Base-by-base conservation (phyloP, 1,140 invertebrate genomes). In the Pectinophora gossypiella region DNA sequence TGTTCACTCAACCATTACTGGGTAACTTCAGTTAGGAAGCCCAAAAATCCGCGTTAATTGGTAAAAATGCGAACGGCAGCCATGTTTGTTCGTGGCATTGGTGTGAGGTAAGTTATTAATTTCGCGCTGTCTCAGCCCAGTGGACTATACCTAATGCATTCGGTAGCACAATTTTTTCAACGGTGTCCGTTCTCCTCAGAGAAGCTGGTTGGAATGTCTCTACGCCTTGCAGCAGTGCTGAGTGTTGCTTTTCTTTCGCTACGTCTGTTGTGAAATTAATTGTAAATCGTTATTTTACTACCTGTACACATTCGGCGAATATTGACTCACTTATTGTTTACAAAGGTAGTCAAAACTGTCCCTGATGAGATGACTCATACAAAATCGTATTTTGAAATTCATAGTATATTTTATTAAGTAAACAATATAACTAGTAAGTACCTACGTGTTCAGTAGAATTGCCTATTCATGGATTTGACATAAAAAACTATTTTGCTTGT, bases 81-180 rank as follows among this genome's bases (percentile, higher is more conserved):
- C 27, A 32, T 32, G 27, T 32, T 32, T 32, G 27, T 12, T 12
- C 9, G n/a, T 9, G 27, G 9, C 9, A n/a, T 32, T 32, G 27
- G 27, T 32, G 27, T 32, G 7, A 32, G 27, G 9, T 12, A 32
- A 32, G 27, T 40, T 40, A 40, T 40, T 40, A 40, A 16, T 40
- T 40, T 18, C 16, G 36, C 36, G 7, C 36, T 32, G 27, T 12
- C n/a, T 15, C 36, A 15, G 10, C 36, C 6, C 15, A 16, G 36
- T 10, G 35, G 43, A 66, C n/a, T n/a, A 85, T 92, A 94, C 93
- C 93, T 94, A 94, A 83, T 52, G 93, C 92, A 79, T 93, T 94
- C 35, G 94, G 94, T 58, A 95, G 90, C 44, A 95, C 88, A 62
- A 93, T 92, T 90, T 95, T 95, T 89, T 95, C 94, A 67, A 91